phyloP scores from a whole-genome alignment of 2,888 invertebrate species.

The Cephonodes hylas region DNA sequence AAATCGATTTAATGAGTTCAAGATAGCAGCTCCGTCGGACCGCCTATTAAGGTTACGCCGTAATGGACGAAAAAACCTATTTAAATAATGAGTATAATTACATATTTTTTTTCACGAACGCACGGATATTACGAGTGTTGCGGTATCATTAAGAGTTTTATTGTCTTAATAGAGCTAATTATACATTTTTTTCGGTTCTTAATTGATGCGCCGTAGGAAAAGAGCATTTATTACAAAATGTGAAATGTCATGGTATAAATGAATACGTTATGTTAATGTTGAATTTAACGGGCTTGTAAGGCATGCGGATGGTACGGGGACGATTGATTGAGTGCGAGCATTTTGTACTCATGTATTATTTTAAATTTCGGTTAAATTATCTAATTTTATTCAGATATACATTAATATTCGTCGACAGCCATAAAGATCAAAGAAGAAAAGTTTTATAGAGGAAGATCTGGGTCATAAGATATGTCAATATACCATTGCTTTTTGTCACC shows the following conservation, averaged over 20 bases:
- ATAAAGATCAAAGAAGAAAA: too few species aligned
- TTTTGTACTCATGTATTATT: neutral
- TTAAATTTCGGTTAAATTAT: too few species aligned
- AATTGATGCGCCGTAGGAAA: conserved; percentile 76
- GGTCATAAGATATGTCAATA: too few species aligned
- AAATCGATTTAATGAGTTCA: conserved; percentile 79
- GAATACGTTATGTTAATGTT: conserved; percentile 77
- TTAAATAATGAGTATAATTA: conserved; percentile 81
- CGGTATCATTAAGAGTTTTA: conserved; percentile 81
- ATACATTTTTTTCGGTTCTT: conserved; percentile 79
- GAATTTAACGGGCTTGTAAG: conserved; percentile 70
- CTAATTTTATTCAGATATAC: too few species aligned
- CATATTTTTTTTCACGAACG: conserved; percentile 77
- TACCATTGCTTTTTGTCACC: too few species aligned
- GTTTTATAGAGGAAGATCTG: too few species aligned
- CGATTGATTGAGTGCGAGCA: conserved; percentile 30
- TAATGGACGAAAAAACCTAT: conserved; percentile 78
- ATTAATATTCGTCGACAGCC: too few species aligned
- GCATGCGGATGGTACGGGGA: conserved; percentile 60
- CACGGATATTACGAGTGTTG: conserved; percentile 77
- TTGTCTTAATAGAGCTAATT: conserved; percentile 81
- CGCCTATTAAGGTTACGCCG: conserved; percentile 72
- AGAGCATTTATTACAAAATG: conserved; percentile 79
- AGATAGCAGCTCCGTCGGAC: conserved; percentile 71
- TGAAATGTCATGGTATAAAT: conserved; percentile 81